Base-by-base conservation (phyloP, 2,888 invertebrate species). In the Oscheius myriophilus region DNA sequence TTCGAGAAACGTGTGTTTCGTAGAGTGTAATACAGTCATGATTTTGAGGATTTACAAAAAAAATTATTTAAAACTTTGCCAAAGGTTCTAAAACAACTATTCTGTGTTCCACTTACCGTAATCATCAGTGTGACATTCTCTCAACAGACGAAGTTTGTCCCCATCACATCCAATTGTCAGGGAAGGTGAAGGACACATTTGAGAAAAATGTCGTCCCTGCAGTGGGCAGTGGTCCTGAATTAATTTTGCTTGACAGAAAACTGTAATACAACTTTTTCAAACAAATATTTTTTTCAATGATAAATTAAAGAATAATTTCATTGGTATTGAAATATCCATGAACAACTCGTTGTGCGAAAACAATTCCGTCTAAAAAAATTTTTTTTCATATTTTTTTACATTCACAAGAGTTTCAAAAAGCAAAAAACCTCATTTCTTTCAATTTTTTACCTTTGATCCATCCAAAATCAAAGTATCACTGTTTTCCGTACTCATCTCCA, bases 391-490 rank as follows among this genome's bases (percentile, higher is more conserved):
- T 1, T 58, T 43, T 58, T 16, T 9, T 16, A n/a, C n/a, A n/a
- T n/a, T n/a, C n/a, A n/a, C n/a, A n/a, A n/a, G n/a, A n/a, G n/a
- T n/a, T n/a, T n/a, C n/a, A n/a, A n/a, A n/a, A n/a, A n/a, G n/a
- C n/a, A n/a, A n/a, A n/a, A n/a, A n/a, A n/a, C n/a, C n/a, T n/a
- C n/a, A n/a, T n/a, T n/a, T n/a, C 18, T 46, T 46, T 46, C 14
- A 16, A 11, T 14, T 21, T 25, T 52, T 26, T 9, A 59, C 59
- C 46, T 59, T 59, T 26, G 45, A 46, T 25, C 59, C 59, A 7
- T 59, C 59, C 33, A 73, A 58, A 16, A 76, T 71, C 16, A 76
- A 42, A 12, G 73, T 73, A 54, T 76, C 72, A n/a, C 76, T 43
- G 14, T 63, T 25, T 46, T 72, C 73, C 1, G 72, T 67, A 2